phyloP scores from a whole-genome alignment of 2,113 vertebrate species.

The Lates calcarifer region DNA sequence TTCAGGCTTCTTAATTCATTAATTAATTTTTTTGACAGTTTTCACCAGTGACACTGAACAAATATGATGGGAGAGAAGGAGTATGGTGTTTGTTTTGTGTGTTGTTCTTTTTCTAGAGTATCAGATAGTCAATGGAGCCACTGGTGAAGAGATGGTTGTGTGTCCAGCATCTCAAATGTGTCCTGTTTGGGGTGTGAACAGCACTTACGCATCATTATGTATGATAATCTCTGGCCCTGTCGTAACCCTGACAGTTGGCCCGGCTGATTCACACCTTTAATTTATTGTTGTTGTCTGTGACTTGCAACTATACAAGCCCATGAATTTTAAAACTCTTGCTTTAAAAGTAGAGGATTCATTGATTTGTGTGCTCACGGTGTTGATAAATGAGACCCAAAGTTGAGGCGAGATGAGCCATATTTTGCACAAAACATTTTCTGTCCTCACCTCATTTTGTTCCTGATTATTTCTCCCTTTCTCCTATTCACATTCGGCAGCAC shows the following conservation, averaged over 20 bases:
- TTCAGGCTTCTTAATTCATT: no score
- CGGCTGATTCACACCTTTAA: neutral
- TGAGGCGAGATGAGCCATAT: neutral
- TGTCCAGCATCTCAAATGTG: constrained; percentile 1
- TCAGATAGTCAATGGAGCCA: neutral
- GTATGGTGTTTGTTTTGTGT: no score
- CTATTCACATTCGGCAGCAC: neutral
- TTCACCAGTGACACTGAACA: no score
- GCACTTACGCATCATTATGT: neutral
- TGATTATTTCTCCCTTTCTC: neutral
- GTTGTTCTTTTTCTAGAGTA: neutral
- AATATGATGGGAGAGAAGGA: no score
- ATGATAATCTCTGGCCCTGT: neutral
- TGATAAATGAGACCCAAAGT: neutral
- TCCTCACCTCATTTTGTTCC: no score
- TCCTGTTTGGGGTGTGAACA: neutral
- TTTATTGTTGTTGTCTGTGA: constrained; percentile 2
- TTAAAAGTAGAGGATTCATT: neutral
- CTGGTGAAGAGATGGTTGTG: neutral
- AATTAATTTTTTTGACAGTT: no score
- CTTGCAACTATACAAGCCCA: neutral
- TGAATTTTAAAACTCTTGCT: neutral
- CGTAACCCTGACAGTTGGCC: neutral
- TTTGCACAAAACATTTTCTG: neutral
- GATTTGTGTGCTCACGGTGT: neutral